Conservation (phyloP, 2,888 invertebrate species). For the Melolontha melolontha region DNA sequence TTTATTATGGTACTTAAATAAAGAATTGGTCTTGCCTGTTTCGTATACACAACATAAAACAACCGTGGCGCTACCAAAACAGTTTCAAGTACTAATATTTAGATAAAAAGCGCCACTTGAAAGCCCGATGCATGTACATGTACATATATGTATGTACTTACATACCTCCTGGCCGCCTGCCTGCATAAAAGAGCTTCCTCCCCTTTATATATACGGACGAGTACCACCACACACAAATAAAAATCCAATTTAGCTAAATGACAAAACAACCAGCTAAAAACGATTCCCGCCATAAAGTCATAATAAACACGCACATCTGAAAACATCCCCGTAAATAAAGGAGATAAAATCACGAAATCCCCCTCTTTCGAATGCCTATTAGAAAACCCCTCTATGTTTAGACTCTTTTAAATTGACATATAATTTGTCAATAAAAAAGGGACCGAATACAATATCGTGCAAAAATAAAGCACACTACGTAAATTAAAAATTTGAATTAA, state of each 20-base stretch:
- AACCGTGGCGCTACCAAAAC: conserved; percentile 41
- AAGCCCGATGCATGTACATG: not conserved
- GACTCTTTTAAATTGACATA: conserved; percentile 54
- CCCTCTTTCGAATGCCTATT: conserved; percentile 38
- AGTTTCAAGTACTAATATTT: conserved; percentile 40
- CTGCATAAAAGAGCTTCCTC: not conserved
- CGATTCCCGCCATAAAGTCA: conserved; percentile 59
- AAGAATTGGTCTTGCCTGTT: conserved; percentile 19
- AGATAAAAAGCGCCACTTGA: conserved; percentile 34
- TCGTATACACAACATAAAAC: conserved; percentile 16
- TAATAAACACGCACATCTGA: conserved; percentile 60
- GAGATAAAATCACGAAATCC: conserved; percentile 52
- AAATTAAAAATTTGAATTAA: too few species aligned
- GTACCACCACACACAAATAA: conserved; percentile 54
- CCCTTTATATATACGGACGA: conserved; percentile 1
- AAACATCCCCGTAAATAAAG: conserved; percentile 58
- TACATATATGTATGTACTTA: not conserved
- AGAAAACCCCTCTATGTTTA: conserved; percentile 49
- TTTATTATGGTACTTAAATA: conserved; percentile 33
- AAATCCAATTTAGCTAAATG: conserved; percentile 63
- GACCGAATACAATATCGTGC: conserved; percentile 13
- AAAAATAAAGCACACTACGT: conserved; percentile 7
- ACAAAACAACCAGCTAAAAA: conserved; percentile 57
- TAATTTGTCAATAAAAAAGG: conserved; percentile 53
- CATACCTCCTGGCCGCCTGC: not conserved